Base-by-base conservation (phyloP, 2,888 invertebrate genomes). In the Cataglyphis rosenhaueri region DNA sequence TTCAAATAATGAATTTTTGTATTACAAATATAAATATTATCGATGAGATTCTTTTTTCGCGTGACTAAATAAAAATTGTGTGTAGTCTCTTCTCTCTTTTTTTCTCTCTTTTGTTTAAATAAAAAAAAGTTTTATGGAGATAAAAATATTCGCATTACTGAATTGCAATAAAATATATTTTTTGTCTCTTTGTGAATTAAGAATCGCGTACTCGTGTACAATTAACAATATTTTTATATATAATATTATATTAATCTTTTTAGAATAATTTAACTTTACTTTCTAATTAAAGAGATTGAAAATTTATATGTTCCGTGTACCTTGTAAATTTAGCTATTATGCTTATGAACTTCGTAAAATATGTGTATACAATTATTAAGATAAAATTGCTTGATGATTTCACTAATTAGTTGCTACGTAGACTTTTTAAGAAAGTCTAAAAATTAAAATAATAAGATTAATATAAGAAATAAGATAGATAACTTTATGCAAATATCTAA, bases 371-470 rank as follows among this genome's bases (percentile, higher is more conserved):
- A 0, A 1, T 75, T 65, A 61, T 44, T 25, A 48, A 21, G 6
- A 61, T 10, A 9, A 74, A 75, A 66, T 9, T 68, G 41, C 12
- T 12, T 25, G 25, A 65, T 52, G 32, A 55, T 35, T 25, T 76
- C 55, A 68, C 32, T 76, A 68, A 57, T 76, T 76, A 76, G 15
- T 2, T 76, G 3, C 1, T 68, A 15, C 4, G 32, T n/a, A 29
- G 68, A 29, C 65, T 65, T 66, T 68, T 15, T 0, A 52, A 76
- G n/a, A 66, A 29, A 68, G 3, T 57, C 9, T 3, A 12, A 44
- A 9, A 6, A 57, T 25, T 25, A 57, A 62, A 52, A 48, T 35
- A n/a, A 52, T 21, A 15, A 64, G 3, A 64, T 52, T 35, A 52
- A 52, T 64, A n/a, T 61, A 32, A 41, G 41, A 12, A 35, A 25